Percentiles rank a stretch among this genome's conserved stretches.
Conservation (phyloP, 2,888 invertebrate genomes). For the Ophion ellenae region DNA sequence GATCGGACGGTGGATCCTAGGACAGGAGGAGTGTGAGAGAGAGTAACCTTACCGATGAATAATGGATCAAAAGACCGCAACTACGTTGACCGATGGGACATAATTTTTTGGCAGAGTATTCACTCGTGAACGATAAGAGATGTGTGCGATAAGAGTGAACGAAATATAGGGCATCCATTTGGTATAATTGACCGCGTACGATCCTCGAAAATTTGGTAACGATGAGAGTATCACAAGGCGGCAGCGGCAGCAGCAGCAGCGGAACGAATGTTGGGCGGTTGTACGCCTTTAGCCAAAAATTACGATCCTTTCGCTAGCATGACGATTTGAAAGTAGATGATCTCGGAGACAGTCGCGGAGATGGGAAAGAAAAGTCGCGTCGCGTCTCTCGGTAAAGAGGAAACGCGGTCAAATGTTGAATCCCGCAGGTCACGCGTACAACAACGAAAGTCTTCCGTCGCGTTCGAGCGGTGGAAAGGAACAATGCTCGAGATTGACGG, state of each 20-base stretch:
- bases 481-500: slow-evolving; percentile 76
- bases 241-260: too few species aligned
- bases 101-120: slow-evolving; percentile 9
- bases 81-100: slow-evolving; percentile 21
- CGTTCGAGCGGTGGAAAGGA: slow-evolving; percentile 72
- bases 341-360: background rate
- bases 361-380: slow-evolving; percentile 7
- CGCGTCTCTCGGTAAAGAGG: background rate
- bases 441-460: slow-evolving; percentile 78
- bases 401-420: slow-evolving; percentile 54
- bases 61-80: slow-evolving; percentile 39
- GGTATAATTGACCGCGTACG: background rate
- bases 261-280: too few species aligned
- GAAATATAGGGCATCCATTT: background rate
- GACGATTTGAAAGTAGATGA: too few species aligned
- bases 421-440: slow-evolving; percentile 75
- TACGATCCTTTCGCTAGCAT: too few species aligned
- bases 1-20: slow-evolving; percentile 20
- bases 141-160: background rate
- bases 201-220: too few species aligned
- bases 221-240: too few species aligned
- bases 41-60: slow-evolving; percentile 50
- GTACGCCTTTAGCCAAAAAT: too few species aligned
- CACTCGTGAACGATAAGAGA: background rate
- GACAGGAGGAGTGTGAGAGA: slow-evolving; percentile 3